phyloP scores from a whole-genome alignment of 2,888 invertebrate genomes.

The Digitonthophagus gazella region DNA sequence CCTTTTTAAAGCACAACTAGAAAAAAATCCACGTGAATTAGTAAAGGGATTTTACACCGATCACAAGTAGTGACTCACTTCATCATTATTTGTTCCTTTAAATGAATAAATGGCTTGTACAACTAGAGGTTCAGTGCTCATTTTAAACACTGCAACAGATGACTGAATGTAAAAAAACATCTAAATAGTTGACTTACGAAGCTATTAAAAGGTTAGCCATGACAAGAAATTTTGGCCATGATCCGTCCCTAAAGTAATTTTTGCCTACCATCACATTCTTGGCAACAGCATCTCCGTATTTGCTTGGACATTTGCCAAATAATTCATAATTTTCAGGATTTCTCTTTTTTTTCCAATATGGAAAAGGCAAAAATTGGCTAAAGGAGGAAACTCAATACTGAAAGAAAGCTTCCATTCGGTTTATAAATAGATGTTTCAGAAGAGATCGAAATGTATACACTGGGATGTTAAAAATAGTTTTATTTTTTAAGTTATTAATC shows the following conservation, averaged over 20 bases:
- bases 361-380: neutral
- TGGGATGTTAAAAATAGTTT: neutral
- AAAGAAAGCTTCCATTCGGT: neutral
- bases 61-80: conserved; percentile 57
- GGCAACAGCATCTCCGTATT: conserved; percentile 39
- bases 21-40: conserved; percentile 36
- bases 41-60: neutral
- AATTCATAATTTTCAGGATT: conserved; percentile 25
- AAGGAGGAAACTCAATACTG: conserved; percentile 2
- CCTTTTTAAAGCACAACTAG: conserved; percentile 89
- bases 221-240: conserved; percentile 38
- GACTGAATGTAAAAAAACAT: conserved; percentile 19
- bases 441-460: neutral
- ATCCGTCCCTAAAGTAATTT: conserved; percentile 45
- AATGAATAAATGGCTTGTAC: conserved; percentile 93
- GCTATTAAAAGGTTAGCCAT: conserved; percentile 24
- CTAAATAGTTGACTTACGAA: conserved; percentile 15
- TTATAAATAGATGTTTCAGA: conserved; percentile 3
- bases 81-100: conserved; percentile 96
- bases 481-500: neutral
- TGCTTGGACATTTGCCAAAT: conserved; percentile 33
- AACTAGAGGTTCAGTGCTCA: conserved; percentile 63
- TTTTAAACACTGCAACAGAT: conserved; percentile 37
- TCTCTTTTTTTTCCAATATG: conserved; percentile 18
- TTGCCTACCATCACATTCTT: conserved; percentile 51